Evolutionary conservation across 2,113 vertebrate genomes (phyloP).

Genomic region (Apeltes quadracus): DNA sequence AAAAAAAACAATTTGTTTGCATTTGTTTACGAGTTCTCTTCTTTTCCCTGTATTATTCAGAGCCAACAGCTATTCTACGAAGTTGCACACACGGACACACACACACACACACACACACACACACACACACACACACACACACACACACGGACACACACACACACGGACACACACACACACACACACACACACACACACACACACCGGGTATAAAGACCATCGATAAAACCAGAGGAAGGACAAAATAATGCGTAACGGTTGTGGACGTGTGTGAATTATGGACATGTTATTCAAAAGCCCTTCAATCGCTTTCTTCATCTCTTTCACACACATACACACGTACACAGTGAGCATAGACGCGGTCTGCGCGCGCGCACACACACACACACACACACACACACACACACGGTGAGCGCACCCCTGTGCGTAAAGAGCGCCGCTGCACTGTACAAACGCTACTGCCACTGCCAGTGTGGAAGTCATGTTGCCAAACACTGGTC

Average conservation of each 20-base stretch:
- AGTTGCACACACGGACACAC: slow-evolving; percentile 3
- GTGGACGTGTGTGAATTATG: not conserved
- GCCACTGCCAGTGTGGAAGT: slow-evolving; percentile 23
- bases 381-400: slow-evolving; percentile 7
- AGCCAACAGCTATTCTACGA: not conserved
- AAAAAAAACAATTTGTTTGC: not conserved
- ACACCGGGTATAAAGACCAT: not conserved
- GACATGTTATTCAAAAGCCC: slow-evolving; percentile 1
- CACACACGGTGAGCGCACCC: not conserved
- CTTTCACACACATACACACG: slow-evolving; percentile 8
- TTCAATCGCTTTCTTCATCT: not conserved
- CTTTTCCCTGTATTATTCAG: not conserved
- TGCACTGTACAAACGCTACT: slow-evolving; percentile 52
- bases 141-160: no score
- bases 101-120: no score
- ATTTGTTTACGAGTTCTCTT: no score
- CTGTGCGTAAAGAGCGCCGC: slow-evolving; percentile 66
- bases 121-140: no score
- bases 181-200: no score
- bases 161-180: no score
- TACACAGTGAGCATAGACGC: not conserved
- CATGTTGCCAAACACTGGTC: slow-evolving; percentile 41
- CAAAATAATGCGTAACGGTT: not conserved
- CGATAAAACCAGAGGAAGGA: not conserved
- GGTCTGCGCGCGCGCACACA: slow-evolving; percentile 2